A percentile compares a stretch with the other conserved stretches of the same genome.
Conservation (phyloP, 1,140 invertebrate species). For the Lepidotrigona ventralis region DNA sequence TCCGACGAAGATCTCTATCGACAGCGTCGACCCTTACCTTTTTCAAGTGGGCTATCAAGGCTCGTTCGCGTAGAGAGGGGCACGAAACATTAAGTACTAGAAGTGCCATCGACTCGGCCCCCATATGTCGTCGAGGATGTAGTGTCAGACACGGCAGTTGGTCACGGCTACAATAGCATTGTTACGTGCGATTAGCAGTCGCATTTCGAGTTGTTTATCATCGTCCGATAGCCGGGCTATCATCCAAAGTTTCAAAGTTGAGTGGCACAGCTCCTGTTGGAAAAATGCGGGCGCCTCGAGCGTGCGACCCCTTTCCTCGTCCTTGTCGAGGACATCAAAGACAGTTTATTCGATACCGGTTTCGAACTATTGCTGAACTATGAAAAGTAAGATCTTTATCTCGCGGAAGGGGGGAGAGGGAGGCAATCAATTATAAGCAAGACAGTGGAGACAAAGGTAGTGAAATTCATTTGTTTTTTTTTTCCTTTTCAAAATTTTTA, state of each 20-base stretch:
- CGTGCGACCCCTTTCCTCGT: not conserved
- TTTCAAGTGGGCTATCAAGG: constrained; percentile 63
- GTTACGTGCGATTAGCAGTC: constrained; percentile 62
- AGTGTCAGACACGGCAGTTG: constrained; percentile 69
- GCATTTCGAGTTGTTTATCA: constrained; percentile 61
- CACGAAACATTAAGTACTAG: constrained; percentile 32
- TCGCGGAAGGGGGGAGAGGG: no score
- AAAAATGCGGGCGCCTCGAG: constrained; percentile 55
- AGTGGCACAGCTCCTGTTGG: constrained; percentile 13
- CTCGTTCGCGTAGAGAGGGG: constrained; percentile 9
- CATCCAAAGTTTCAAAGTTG: constrained; percentile 30
- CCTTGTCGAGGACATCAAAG: not conserved
- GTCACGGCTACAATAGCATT: constrained; percentile 60
- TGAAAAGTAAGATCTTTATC: not conserved
- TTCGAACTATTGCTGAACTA: not conserved
- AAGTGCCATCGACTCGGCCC: constrained; percentile 65
- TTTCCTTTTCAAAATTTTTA: no score
- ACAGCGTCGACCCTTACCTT: constrained; percentile 4
- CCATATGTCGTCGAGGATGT: constrained; percentile 72
- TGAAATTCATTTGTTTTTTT: no score
- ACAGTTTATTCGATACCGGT: not conserved
- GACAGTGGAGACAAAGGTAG: no score
- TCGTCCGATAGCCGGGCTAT: constrained; percentile 1
- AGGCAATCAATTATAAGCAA: no score
- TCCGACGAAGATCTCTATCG: not conserved